These are phyloP conservation scores for Neoascia interrupta DNA, from an alignment of 2,888 invertebrate species.

Conservation along the genomic window DNA sequence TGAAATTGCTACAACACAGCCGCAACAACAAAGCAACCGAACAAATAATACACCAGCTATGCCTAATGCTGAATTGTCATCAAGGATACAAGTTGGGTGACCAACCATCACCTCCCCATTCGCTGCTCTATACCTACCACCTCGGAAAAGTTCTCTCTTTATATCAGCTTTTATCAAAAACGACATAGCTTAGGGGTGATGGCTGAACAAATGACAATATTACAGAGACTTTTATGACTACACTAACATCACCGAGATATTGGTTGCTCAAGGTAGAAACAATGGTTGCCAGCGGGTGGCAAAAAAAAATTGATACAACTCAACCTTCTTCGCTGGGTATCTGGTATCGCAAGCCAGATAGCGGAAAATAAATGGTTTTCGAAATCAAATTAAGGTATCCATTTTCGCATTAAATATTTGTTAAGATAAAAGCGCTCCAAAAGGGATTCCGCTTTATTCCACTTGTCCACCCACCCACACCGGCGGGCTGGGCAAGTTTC, in stretches of 20 bases:
- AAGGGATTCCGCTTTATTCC: neutral
- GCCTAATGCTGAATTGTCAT: conserved; percentile 27
- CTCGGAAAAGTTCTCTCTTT: conserved; percentile 10
- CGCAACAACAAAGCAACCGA: conserved; percentile 10
- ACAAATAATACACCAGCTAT: conserved; percentile 26
- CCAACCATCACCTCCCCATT: too few species aligned
- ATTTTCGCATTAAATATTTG: conserved; percentile 54
- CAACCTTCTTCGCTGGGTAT: conserved; percentile 1
- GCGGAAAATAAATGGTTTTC: conserved; percentile 47
- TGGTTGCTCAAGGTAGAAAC: conserved; percentile 32
- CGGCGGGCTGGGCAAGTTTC: neutral
- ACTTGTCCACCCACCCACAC: neutral
- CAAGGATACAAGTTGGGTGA: conserved; percentile 28
- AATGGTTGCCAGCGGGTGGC: conserved; percentile 1
- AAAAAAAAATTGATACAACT: neutral
- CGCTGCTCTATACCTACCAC: neutral
- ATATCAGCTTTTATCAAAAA: conserved; percentile 31
- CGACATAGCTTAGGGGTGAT: conserved; percentile 22
- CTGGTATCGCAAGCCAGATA: conserved; percentile 23
- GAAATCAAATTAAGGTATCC: conserved; percentile 56
- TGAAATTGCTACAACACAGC: conserved; percentile 16
- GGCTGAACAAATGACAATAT: conserved; percentile 42
- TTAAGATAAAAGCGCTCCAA: conserved; percentile 45
- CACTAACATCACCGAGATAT: conserved; percentile 16
- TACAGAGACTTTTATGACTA: conserved; percentile 44